Evolutionary conservation across 2,113 vertebrate species (phyloP), one percentile per base, ranked within the genome.

Genomic region (Cheilinus undulatus): DNA sequence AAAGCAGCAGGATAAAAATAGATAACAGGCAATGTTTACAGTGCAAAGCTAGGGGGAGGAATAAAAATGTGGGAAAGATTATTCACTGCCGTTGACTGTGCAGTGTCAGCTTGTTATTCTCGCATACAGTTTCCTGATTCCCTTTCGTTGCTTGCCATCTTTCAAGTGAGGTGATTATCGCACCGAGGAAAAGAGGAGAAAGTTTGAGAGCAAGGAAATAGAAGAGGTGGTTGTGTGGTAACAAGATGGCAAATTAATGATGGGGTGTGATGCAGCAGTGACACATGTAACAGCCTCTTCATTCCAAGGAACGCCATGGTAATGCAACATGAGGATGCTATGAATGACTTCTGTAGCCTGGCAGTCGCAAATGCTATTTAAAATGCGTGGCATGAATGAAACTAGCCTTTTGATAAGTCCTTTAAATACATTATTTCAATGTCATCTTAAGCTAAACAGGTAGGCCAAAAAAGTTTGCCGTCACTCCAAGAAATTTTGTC

Each of bases 21-120:
- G 57, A 69, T 22, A 51, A 66, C 0, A 10, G 23, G 14, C 56
- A 3, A 14, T 60, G 32, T 84, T 76, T 63, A 30, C 6, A 24
- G 50, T 20, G 4, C 28, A 70, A 80, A 72, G 73, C 70, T 54
- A 32, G 30, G 45, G 89, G 73, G 71, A 79, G 61, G 63, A 84
- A 87, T 76, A 73, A 30, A 76, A 78, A 56, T 54, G 40, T 60
- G 46, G 23, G 9, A 57, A 46, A 77, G 63, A 85, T 86, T 76
- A 84, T 82, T 74, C 67, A 67, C 19, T 60, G 74, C 58, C 13
- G 7, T 56, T 46, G 60, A 73, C 59, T 62, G 59, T 76, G 78
- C 84, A 60, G 58, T 68, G 80, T 86, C 85, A 86, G 84, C 86
- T 82, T 83, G 81, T 83, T 90, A 89, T 81, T 86, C 57, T 58